phyloP scores from a whole-genome alignment of 2,797 vertebrate genomes.

The Acanthornis magna region DNA sequence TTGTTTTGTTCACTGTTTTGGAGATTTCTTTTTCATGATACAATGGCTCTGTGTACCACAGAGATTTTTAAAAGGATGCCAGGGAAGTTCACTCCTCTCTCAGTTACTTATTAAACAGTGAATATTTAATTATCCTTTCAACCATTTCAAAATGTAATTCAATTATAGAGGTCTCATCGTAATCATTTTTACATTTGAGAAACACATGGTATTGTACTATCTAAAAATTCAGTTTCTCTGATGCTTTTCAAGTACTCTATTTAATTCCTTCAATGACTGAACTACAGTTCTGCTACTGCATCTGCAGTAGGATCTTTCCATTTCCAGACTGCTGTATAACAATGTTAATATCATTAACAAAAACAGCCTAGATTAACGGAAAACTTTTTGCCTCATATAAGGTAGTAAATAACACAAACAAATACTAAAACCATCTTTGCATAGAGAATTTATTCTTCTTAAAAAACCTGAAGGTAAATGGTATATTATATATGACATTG shows the following conservation, averaged over 20 bases:
- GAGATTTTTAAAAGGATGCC: not conserved
- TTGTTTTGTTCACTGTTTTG: not conserved
- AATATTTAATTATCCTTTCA: conserved; percentile 7
- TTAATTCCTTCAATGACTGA: not conserved
- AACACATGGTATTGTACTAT: not conserved
- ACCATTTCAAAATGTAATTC: not conserved
- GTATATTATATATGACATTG: not conserved
- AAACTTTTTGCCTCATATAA: not conserved
- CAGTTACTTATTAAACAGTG: not conserved
- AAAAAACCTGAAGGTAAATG: not conserved
- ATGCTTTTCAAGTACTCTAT: not conserved
- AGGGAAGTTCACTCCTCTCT: not conserved
- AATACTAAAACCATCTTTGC: not conserved
- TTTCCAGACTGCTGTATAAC: not conserved
- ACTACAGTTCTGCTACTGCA: not conserved
- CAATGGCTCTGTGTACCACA: not conserved
- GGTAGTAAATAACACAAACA: not conserved
- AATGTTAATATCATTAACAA: not conserved
- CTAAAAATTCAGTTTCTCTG: not conserved
- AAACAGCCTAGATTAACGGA: not conserved
- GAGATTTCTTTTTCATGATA: not conserved
- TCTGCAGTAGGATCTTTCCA: not conserved
- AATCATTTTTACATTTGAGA: not conserved
- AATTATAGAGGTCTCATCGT: not conserved
- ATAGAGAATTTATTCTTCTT: not conserved